These are phyloP conservation scores for Mamestra configurata DNA, from an alignment of 1,140 invertebrate species.

Conservation along the genomic window DNA sequence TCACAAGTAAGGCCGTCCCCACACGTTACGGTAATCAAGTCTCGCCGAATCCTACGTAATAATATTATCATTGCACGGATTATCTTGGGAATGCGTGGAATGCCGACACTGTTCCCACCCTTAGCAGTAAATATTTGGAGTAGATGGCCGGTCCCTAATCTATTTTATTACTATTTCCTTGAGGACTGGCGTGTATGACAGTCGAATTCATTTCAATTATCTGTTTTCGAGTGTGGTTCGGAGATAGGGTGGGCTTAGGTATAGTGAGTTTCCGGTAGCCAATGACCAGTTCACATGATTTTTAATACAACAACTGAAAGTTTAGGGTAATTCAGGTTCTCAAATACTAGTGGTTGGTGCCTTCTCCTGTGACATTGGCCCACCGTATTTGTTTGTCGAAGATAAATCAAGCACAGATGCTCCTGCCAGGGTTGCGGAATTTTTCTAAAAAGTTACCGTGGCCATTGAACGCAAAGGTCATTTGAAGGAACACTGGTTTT, in stretches of 20 bases:
- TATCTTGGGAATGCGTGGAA: constrained; percentile 36
- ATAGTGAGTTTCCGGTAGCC: neutral
- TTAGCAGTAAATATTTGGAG: constrained; percentile 35
- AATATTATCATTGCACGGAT: constrained; percentile 43
- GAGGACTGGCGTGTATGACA: neutral
- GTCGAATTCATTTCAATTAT: constrained; percentile 21
- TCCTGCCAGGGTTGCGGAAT: too few relatives aligned
- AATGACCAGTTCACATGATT: too few relatives aligned
- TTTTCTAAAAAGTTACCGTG: too few relatives aligned
- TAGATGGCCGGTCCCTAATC: constrained; percentile 9
- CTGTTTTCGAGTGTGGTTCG: neutral
- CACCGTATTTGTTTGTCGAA: too few relatives aligned
- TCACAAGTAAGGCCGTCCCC: constrained; percentile 3
- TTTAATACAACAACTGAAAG: too few relatives aligned
- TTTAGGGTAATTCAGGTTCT: too few relatives aligned
- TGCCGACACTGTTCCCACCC: neutral
- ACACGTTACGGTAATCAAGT: constrained; percentile 42
- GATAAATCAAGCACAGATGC: too few relatives aligned
- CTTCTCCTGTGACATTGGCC: too few relatives aligned
- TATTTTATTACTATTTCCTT: constrained; percentile 16
- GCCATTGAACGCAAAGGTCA: too few relatives aligned
- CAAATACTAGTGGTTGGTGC: too few relatives aligned
- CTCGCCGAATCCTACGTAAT: constrained; percentile 23
- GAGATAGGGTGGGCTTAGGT: neutral
- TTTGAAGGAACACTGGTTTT: too few relatives aligned